Evolutionary conservation across 1,140 invertebrate species (phyloP), one percentile per base, ranked within the genome.

Genomic region (Hylaeus volcanicus): DNA sequence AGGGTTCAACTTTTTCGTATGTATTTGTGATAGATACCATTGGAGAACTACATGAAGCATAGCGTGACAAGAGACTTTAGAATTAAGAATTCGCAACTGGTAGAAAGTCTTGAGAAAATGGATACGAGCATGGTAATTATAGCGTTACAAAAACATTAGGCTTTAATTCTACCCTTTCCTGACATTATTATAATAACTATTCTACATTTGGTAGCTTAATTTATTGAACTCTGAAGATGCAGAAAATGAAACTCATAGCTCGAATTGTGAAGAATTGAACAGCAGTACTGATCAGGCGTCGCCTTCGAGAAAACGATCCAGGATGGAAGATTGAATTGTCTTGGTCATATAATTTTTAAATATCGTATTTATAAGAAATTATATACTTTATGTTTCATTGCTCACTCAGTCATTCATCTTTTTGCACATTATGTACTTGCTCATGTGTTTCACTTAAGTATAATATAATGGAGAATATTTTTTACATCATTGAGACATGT

Each of bases 51-150:
- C 80, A 85, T 95, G 3, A 95, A 95, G 74, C 91, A 92, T 72
- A 94, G 94, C 26, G 92, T 94, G 3, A 94, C 94, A 15, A 91
- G 95, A 83, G 95, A 95, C 90, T 95, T 95, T 75, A 91, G 94
- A 86, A 94, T 95, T 43, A 90, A 92, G 72, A 93, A 93, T n/a
- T 83, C 88, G 5, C 88, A 93, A 77, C 79, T 95, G 0, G 90
- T 90, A 41, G 91, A 94, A 81, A 93, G 92, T 41, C 88, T 95
- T 11, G 93, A 95, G 60, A 85, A 88, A 83, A 82, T 92, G 69
- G 88, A 92, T 53, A 69, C 77, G 1, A 94, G 89, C 78, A 53
- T 83, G 79, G 92, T 93, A 88, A 88, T 86, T 73, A 77, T 55
- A 68, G 12, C 0, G 2, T 51, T 12, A 53, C 2, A 51, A 60